Evolutionary conservation across 2,888 invertebrate genomes (phyloP), one percentile per base, ranked within the genome.

Genomic region (Branchellion lobata): DNA sequence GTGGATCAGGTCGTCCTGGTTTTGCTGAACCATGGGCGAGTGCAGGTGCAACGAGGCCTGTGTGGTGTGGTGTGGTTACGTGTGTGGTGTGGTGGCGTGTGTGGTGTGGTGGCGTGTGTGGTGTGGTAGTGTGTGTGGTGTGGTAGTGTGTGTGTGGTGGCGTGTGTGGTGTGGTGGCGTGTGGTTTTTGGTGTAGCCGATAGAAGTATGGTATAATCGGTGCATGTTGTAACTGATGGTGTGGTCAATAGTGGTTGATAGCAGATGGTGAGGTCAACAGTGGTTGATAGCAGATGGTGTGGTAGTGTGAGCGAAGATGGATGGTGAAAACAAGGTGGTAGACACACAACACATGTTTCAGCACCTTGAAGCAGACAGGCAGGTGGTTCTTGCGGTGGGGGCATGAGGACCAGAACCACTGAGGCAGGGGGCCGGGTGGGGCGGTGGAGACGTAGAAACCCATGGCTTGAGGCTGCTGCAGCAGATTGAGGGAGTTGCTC

Each of bases 381-480:
- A 94, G 94, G 65, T 93, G 92, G 86, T 92, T 92, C 87, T 95
- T 94, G 84, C 95, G 90, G 89, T 97, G 96, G 18, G 94, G 94
- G 90, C 96, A 95, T 61, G 94, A 92, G 72, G 95, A 92, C 97
- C 97, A 98, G 83, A 93, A 91, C 88, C 88, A 88, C 79, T 84
- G 84, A 24, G 88, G 88, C 71, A 87, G 83, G 8, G 86, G 86
- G 0, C 87, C 87, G 3, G 87, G 84, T 40, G 84, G 82, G 3
- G 98, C 98, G 65, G 99, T 99, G 47, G 97, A 97, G 82, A 99
- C 94, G 88, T 95, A 91, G 89, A 96, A 99, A 79, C 99, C 99
- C 85, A 98, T 91, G 79, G 99, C 99, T 83, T 99, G 90, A 14
- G 99, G 99, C 89, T 99, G 99, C 88, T 99, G 97, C 84, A 97